A percentile compares a stretch with the other conserved stretches of the same genome.
Evolutionary conservation across 2,797 vertebrate genomes (phyloP).

Genomic region (Melanogrammus aeglefinus): DNA sequence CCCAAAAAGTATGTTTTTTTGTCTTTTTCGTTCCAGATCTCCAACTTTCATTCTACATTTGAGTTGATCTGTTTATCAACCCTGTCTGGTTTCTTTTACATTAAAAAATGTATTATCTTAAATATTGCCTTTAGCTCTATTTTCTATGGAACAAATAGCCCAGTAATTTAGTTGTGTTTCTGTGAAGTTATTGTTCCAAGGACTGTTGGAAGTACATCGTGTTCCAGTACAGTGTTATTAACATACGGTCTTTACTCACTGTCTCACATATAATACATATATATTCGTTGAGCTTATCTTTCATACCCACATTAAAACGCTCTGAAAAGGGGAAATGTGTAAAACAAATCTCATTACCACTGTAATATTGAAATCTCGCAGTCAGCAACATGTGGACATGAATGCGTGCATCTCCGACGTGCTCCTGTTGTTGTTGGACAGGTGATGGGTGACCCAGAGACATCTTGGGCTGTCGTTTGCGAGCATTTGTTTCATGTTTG

Average conservation of each 20-base stretch:
- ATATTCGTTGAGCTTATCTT: background rate
- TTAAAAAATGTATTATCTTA: slow-evolving; percentile 46
- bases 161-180: background rate
- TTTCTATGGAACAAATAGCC: background rate
- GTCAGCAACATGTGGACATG: background rate
- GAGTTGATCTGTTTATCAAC: slow-evolving; percentile 34
- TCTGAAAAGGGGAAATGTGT: background rate
- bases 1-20: background rate
- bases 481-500: background rate
- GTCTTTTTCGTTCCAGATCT: slow-evolving; percentile 34
- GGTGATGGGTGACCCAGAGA: background rate
- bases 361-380: background rate
- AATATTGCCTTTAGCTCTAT: slow-evolving; percentile 21
- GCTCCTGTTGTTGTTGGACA: background rate
- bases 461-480: background rate
- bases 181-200: background rate
- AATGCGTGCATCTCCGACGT: background rate
- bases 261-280: background rate
- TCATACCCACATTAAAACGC: background rate
- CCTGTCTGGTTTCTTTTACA: slow-evolving; percentile 45
- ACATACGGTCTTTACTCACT: background rate
- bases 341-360: background rate
- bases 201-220: background rate
- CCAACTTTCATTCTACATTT: slow-evolving; percentile 28
- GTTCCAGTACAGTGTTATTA: background rate